Evolutionary conservation across 2,888 invertebrate genomes (phyloP).

Genomic region (Antheraea yamamai): DNA sequence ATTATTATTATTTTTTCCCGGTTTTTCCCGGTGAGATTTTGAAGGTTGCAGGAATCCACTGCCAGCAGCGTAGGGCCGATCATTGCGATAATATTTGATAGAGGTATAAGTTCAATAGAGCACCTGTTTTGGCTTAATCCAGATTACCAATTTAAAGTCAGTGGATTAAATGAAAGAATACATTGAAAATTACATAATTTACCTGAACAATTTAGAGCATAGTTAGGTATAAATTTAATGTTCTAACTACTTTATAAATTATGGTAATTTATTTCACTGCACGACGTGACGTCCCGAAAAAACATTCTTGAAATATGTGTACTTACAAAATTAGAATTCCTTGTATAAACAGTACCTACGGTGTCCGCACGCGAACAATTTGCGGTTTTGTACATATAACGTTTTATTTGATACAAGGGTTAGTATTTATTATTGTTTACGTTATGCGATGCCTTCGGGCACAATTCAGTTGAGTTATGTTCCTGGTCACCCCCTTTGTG

Average conservation of each 20-base stretch:
- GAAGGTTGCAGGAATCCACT: too few relatives aligned
- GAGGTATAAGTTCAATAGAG: too few relatives aligned
- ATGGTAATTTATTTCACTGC: not conserved
- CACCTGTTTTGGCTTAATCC: too few relatives aligned
- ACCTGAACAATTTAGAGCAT: not conserved
- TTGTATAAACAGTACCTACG: slow-evolving; percentile 10
- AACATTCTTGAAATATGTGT: not conserved
- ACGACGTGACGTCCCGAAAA: not conserved
- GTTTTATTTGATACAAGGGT: slow-evolving; percentile 62
- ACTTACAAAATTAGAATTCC: slow-evolving; percentile 8
- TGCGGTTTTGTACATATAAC: slow-evolving; percentile 50
- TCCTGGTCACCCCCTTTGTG: slow-evolving; percentile 60
- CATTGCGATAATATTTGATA: too few relatives aligned
- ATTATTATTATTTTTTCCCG: too few relatives aligned
- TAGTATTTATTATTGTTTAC: slow-evolving; percentile 67
- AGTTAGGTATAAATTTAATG: not conserved
- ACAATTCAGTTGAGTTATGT: slow-evolving; percentile 74
- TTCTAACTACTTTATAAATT: not conserved
- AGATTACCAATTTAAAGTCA: not conserved
- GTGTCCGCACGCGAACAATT: slow-evolving; percentile 37
- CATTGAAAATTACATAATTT: not conserved
- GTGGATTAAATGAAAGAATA: not conserved
- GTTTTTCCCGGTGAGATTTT: too few relatives aligned
- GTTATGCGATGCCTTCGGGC: slow-evolving; percentile 63
- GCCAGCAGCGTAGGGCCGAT: too few relatives aligned